phyloP scores from a whole-genome alignment of 2,888 invertebrate genomes.

The Nomada fabriciana region DNA sequence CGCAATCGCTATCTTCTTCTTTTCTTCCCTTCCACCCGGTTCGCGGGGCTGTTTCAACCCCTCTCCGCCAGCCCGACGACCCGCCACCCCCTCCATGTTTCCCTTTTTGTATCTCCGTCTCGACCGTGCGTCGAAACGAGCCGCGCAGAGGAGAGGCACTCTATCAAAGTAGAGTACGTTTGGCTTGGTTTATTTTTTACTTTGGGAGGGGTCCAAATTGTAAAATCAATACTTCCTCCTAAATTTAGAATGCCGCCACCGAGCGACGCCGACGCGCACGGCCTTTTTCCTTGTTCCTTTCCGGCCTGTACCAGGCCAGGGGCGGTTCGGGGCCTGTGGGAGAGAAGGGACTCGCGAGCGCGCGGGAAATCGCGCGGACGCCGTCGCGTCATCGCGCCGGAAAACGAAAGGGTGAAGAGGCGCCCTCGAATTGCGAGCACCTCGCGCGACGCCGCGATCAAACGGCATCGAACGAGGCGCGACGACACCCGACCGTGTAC shows the following conservation, averaged over 20 bases:
- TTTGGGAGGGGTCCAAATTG: conserved; percentile 84
- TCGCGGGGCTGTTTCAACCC: conserved; percentile 51
- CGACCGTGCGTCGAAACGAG: conserved; percentile 79
- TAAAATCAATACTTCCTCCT: conserved; percentile 84
- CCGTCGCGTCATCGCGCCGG: conserved; percentile 46
- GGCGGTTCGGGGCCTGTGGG: no score
- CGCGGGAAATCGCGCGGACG: conserved; percentile 39
- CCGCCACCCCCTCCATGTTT: conserved; percentile 50
- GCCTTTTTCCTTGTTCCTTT: conserved; percentile 56
- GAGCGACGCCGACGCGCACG: conserved; percentile 63
- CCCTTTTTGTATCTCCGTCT: conserved; percentile 64
- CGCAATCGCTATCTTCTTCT: conserved; percentile 61
- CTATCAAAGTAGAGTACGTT: conserved; percentile 84
- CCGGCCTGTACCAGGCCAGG: conserved; percentile 20
- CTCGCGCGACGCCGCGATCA: conserved; percentile 26
- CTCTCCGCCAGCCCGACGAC: conserved; percentile 11
- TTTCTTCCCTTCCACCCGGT: conserved; percentile 44
- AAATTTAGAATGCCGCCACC: conserved; percentile 81
- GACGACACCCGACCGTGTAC: background rate
- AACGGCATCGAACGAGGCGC: background rate
- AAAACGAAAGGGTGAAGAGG: conserved; percentile 55
- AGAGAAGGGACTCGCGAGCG: conserved; percentile 1
- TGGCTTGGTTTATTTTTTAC: conserved; percentile 84
- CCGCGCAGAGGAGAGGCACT: conserved; percentile 81
- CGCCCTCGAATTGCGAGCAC: conserved; percentile 23